phyloP scores from a whole-genome alignment of 2,113 vertebrate species.

The Salvelinus fontinalis region DNA sequence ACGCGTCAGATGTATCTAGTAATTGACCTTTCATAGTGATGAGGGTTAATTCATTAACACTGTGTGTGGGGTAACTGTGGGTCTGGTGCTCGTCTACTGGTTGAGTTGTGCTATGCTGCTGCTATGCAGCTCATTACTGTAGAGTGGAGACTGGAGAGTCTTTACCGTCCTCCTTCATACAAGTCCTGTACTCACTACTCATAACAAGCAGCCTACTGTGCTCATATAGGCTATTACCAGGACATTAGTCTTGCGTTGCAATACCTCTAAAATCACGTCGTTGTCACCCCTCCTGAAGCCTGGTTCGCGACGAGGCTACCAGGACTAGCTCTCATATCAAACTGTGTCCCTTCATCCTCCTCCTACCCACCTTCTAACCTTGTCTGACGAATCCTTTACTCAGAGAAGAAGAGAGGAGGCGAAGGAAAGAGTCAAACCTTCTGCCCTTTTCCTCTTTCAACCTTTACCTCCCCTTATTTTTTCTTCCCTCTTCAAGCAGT shows the following conservation, averaged over 20 bases:
- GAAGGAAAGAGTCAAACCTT: too few relatives aligned
- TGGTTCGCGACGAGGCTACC: neutral
- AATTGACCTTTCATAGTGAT: neutral
- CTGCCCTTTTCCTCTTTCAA: too few relatives aligned
- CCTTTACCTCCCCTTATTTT: neutral
- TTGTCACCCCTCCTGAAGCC: too few relatives aligned
- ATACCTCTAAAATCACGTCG: neutral
- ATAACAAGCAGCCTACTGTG: neutral
- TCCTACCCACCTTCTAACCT: neutral
- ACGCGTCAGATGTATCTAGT: neutral
- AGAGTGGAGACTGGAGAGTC: too few relatives aligned
- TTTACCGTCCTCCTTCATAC: too few relatives aligned
- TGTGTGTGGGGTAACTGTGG: neutral
- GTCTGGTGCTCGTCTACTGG: neutral
- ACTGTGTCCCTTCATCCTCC: neutral
- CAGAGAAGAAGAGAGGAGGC: too few relatives aligned
- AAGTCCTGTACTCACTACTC: too few relatives aligned
- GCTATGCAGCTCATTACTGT: too few relatives aligned
- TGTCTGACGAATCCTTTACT: neutral
- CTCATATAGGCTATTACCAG: neutral
- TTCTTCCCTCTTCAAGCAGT: slow-evolving; percentile 54
- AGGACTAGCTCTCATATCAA: neutral
- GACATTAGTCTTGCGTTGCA: too few relatives aligned
- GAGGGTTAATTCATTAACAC: neutral
- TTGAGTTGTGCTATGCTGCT: neutral